These are phyloP conservation scores for Podarcis raffonei DNA, from an alignment of 2,113 vertebrate genomes.

Conservation along the genomic window DNA sequence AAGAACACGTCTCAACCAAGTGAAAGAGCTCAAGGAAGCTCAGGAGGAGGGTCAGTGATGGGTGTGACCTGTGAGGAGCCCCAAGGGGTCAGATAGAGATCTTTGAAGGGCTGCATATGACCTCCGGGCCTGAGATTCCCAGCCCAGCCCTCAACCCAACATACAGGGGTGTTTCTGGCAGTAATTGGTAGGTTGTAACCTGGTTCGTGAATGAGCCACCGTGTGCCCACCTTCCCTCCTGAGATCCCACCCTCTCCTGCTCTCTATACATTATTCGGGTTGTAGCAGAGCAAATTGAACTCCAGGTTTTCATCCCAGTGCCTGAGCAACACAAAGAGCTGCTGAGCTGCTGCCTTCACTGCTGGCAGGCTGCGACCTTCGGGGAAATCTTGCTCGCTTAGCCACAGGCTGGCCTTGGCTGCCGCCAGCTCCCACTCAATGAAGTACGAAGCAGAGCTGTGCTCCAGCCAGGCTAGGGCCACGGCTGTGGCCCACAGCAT, in stretches of 20 bases:
- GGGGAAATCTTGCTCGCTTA: constrained; percentile 83
- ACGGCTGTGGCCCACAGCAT: constrained; percentile 94
- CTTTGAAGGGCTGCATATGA: too few relatives aligned
- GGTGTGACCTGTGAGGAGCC: too few relatives aligned
- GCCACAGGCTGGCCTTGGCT: constrained; percentile 91
- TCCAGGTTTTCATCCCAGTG: constrained; percentile 98
- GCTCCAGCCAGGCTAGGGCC: constrained; percentile 94
- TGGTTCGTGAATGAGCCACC: not conserved
- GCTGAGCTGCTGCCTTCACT: constrained; percentile 88
- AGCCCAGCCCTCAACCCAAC: not conserved
- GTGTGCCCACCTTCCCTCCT: not conserved
- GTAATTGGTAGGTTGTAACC: not conserved
- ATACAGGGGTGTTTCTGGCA: not conserved
- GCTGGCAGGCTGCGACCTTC: constrained; percentile 79
- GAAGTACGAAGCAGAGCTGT: constrained; percentile 91
- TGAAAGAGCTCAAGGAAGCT: too few relatives aligned
- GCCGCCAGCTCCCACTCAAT: constrained; percentile 95
- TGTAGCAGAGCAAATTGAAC: constrained; percentile 95
- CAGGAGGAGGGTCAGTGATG: too few relatives aligned
- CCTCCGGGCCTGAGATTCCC: too few relatives aligned
- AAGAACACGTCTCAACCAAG: too few relatives aligned
- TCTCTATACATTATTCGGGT: constrained; percentile 85
- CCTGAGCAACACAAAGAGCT: constrained; percentile 94
- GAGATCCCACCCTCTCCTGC: accelerated
- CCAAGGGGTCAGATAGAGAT: too few relatives aligned